phyloP scores from a whole-genome alignment of 2,888 invertebrate species.

The Taphrorychus bicolor region DNA sequence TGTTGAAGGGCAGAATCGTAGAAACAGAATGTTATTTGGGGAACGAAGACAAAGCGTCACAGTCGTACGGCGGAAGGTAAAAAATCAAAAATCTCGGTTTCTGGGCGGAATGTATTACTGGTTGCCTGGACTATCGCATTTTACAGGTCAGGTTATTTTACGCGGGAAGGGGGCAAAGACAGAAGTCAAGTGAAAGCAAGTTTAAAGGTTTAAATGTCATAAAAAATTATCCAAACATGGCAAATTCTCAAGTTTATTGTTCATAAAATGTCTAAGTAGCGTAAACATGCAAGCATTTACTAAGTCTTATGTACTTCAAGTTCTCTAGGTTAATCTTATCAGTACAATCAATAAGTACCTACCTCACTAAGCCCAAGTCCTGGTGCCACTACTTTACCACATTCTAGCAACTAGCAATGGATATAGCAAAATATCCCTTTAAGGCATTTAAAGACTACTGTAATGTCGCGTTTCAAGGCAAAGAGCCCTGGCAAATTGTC shows the following conservation, averaged over 20 bases:
- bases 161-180: too few species aligned
- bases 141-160: conserved; percentile 4
- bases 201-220: not conserved
- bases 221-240: not conserved
- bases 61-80: conserved; percentile 63
- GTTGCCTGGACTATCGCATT: not conserved
- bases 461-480: conserved; percentile 55
- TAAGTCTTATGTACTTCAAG: not conserved
- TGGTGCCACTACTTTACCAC: too few species aligned
- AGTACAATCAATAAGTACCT: not conserved
- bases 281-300: not conserved
- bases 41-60: conserved; percentile 70
- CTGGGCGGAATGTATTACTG: not conserved
- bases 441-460: conserved; percentile 55
- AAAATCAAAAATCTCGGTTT: conserved; percentile 1
- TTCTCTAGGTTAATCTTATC: not conserved
- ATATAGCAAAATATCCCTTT: conserved; percentile 59
- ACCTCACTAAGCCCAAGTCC: too few species aligned
- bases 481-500: conserved; percentile 85
- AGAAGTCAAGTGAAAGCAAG: not conserved
- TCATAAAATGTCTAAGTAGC: not conserved
- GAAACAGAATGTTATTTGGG: conserved; percentile 79
- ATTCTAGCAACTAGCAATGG: too few species aligned
- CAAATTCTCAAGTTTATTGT: not conserved
- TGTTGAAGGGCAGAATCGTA: conserved; percentile 70